Evolutionary conservation across 2,797 vertebrate genomes (phyloP).

Genomic region (Phrynocephalus forsythii): DNA sequence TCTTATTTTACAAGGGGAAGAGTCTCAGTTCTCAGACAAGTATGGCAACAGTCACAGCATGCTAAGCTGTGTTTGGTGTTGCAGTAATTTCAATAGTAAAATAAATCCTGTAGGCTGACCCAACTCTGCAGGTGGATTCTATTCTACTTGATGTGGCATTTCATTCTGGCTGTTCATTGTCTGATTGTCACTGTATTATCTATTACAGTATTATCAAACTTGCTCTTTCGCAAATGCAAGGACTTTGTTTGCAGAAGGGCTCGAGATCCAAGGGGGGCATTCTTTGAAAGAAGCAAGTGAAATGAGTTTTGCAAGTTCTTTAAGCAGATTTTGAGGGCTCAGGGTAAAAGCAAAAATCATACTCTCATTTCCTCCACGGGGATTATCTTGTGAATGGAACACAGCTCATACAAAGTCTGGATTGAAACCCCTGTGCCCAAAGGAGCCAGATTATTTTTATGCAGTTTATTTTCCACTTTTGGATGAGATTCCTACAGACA

Average conservation of each 20-base stretch:
- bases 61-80: not conserved
- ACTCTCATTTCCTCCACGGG: not conserved
- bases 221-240: not conserved
- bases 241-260: not conserved
- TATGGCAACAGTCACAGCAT: not conserved
- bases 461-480: not conserved
- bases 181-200: not conserved
- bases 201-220: not conserved
- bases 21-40: not conserved
- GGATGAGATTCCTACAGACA: not conserved
- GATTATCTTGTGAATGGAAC: not conserved
- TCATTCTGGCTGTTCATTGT: not conserved
- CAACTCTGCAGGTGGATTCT: not conserved
- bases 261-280: not conserved
- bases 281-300: not conserved
- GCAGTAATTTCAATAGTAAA: not conserved
- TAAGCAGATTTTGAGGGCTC: not conserved
- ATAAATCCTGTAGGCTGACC: not conserved
- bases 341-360: not conserved
- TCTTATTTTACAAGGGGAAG: not conserved
- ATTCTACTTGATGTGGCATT: not conserved
- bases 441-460: not conserved
- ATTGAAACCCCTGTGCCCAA: not conserved
- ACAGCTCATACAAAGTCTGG: not conserved
- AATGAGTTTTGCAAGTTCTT: not conserved